A percentile compares a stretch with the other conserved stretches of the same genome.
Evolutionary conservation across 2,888 invertebrate genomes (phyloP).

Genomic region (Rhimphoctona megacephalus): DNA sequence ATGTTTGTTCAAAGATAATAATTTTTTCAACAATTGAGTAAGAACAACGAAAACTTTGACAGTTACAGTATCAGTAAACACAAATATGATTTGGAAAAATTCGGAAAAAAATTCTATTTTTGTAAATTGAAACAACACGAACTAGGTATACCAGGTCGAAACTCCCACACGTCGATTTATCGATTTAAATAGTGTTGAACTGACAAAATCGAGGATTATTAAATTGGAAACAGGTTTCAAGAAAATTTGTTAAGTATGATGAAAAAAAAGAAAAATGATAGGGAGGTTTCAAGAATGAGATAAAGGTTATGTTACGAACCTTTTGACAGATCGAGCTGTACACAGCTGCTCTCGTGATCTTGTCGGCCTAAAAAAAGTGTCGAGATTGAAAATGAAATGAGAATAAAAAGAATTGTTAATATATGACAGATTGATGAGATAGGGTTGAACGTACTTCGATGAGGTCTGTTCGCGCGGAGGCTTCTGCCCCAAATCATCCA

Average conservation of each 20-base stretch:
- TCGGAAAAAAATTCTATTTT: background rate
- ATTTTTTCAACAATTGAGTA: background rate
- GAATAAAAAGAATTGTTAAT: background rate
- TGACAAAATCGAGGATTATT: background rate
- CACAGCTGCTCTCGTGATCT: slow-evolving; percentile 88
- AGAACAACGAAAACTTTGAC: background rate
- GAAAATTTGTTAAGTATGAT: background rate
- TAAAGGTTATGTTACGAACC: slow-evolving; percentile 84
- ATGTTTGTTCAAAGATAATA: background rate
- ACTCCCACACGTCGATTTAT: background rate
- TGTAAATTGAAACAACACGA: background rate
- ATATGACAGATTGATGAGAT: slow-evolving; percentile 55
- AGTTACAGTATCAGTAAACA: background rate
- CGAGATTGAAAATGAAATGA: slow-evolving; percentile 68
- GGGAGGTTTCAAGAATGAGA: slow-evolving; percentile 32
- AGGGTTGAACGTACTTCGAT: slow-evolving; percentile 83
- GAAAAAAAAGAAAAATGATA: background rate
- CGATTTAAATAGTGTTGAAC: background rate
- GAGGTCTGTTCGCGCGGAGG: slow-evolving; percentile 84
- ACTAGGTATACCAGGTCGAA: background rate
- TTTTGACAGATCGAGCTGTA: slow-evolving; percentile 86
- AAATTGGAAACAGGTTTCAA: background rate
- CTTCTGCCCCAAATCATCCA: slow-evolving; percentile 86
- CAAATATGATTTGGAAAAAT: background rate
- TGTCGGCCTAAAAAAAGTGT: slow-evolving; percentile 80